These are phyloP conservation scores for Carlito syrichta DNA, from an alignment of 2,113 vertebrate species.

Conservation along the genomic window DNA sequence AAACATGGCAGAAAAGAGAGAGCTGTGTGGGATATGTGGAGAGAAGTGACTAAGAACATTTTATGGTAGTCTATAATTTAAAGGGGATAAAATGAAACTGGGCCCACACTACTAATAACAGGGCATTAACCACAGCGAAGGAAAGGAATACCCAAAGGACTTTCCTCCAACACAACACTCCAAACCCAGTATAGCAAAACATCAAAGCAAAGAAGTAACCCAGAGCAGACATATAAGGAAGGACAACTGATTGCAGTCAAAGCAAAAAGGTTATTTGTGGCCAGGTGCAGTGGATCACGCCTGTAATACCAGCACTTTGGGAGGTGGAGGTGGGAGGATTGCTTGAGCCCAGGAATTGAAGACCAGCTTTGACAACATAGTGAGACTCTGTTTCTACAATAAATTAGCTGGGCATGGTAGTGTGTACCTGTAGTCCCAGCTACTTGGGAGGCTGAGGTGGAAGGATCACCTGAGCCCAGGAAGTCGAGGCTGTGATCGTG, in stretches of 20 bases:
- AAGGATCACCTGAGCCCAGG: no score
- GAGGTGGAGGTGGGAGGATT: no score
- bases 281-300: no score
- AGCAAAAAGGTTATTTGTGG: no score
- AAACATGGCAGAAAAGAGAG: not conserved
- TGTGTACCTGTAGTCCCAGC: no score
- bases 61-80: slow-evolving; percentile 31
- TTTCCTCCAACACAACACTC: not conserved
- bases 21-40: not conserved
- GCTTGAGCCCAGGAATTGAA: no score
- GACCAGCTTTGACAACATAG: no score
- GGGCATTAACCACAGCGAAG: not conserved
- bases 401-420: no score
- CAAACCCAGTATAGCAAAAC: not conserved
- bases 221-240: not conserved
- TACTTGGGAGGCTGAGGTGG: no score
- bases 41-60: not conserved
- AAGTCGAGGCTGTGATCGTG: no score
- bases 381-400: no score
- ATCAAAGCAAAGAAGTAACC: not conserved
- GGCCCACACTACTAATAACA: not conserved
- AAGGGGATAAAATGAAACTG: not conserved
- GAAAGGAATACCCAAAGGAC: not conserved
- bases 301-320: no score
- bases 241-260: not conserved